A percentile compares a stretch with the other conserved stretches of the same genome.
These are phyloP conservation scores for Danio albolineatus DNA, from an alignment of 2,797 vertebrate species.

Conservation along the genomic window DNA sequence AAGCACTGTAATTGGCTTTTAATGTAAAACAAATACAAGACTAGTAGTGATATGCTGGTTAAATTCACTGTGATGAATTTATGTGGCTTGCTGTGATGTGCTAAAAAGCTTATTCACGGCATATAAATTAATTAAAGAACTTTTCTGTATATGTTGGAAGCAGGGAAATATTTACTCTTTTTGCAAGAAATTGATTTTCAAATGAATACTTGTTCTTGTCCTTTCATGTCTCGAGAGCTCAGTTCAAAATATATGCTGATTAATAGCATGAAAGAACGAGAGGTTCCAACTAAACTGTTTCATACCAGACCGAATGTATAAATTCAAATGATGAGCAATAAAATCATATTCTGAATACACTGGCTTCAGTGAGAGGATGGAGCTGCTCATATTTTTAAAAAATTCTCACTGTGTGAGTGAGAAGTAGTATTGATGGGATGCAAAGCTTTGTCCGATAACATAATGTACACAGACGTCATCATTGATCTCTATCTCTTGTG, in stretches of 20 bases:
- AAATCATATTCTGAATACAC: conserved; percentile 34
- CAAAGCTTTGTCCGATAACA: conserved; percentile 45
- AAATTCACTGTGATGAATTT: background rate
- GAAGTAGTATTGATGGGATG: conserved; percentile 51
- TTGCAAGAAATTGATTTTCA: conserved; percentile 8
- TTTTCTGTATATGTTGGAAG: conserved; percentile 10
- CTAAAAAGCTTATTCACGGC: background rate
- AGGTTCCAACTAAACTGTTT: background rate
- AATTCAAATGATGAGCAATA: conserved; percentile 31
- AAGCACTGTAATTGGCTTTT: background rate
- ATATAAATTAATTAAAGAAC: background rate
- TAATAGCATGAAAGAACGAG: conserved; percentile 1
- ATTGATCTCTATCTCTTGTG: conserved; percentile 52
- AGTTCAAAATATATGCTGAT: conserved; percentile 19
- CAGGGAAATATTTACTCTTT: background rate
- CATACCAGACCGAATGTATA: background rate
- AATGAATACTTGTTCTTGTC: background rate
- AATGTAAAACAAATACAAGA: conserved; percentile 6
- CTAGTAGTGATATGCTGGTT: background rate
- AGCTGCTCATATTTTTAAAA: conserved; percentile 18
- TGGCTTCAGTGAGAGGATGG: conserved; percentile 5
- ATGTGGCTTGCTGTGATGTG: no score
- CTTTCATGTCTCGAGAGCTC: background rate
- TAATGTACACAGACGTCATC: conserved; percentile 34
- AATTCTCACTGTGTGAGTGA: conserved; percentile 17